Evolutionary conservation across 35 echinoderm and acorn worm species (phyloP).

Genomic region (Heliocidaris tuberculata): DNA sequence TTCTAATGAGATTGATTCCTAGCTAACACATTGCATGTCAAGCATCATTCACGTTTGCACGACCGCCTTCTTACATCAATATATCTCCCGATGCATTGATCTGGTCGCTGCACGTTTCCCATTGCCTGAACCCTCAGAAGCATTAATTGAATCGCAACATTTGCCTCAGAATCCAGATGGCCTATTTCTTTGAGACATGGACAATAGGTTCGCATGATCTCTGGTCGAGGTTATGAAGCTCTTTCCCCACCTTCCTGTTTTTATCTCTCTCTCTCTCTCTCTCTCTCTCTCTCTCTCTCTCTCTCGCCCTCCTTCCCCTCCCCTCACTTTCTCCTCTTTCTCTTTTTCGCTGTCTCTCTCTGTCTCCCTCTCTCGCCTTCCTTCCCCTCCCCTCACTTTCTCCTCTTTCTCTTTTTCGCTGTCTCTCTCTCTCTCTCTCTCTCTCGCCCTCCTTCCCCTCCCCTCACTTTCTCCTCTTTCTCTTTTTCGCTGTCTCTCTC

Average conservation of each 20-base stretch:
- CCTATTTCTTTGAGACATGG: conserved; percentile 16
- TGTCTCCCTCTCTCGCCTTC: not conserved
- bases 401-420: not conserved
- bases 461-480: no score
- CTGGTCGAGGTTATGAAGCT: not conserved
- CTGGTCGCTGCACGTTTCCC: not conserved
- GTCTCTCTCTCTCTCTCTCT: not conserved
- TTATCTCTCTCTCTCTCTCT: not conserved
- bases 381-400: no score
- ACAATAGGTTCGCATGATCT: not conserved
- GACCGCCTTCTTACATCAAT: not conserved
- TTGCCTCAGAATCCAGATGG: not conserved
- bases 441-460: no score
- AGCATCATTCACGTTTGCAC: conserved; percentile 29
- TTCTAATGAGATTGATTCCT: conserved; percentile 10
- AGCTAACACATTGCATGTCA: conserved; percentile 25
- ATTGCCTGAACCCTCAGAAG: not conserved
- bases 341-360: not conserved
- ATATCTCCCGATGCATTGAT: not conserved
- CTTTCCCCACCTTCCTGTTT: not conserved
- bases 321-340: not conserved
- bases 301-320: not conserved
- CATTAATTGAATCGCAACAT: conserved; percentile 7
- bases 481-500: no score
- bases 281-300: not conserved